Percentiles rank a stretch among this genome's conserved stretches.
Evolutionary conservation across 2,888 invertebrate genomes (phyloP).

Genomic region (Zygogramma bicolorata): DNA sequence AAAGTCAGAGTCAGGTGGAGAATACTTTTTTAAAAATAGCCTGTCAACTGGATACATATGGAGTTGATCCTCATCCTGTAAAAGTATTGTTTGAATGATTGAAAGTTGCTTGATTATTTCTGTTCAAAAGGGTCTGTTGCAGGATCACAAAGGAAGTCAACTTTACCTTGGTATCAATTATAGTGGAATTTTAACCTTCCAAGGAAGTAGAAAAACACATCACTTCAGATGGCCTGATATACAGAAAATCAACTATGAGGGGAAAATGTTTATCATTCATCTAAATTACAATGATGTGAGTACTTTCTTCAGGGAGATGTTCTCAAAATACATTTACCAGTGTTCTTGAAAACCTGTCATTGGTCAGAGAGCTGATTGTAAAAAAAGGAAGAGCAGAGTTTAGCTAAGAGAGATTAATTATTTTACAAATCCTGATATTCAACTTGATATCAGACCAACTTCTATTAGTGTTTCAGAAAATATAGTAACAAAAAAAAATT

Average conservation of each 20-base stretch:
- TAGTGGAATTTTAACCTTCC: conserved; percentile 94
- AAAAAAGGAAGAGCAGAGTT: no score
- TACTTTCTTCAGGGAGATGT: conserved; percentile 25
- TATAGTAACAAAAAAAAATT: no score
- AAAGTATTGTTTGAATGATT: conserved; percentile 73
- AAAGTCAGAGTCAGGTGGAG: conserved; percentile 89
- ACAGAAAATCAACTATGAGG: conserved; percentile 96
- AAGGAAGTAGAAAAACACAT: conserved; percentile 91
- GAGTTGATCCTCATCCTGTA: conserved; percentile 97
- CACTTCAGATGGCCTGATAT: conserved; percentile 97
- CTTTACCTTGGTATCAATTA: conserved; percentile 96
- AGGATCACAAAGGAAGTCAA: conserved; percentile 94
- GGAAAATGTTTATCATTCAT: conserved; percentile 97
- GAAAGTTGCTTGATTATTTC: conserved; percentile 2
- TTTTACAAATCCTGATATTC: no score
- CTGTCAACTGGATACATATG: conserved; percentile 94
- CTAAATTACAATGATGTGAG: conserved; percentile 91
- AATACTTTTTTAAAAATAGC: conserved; percentile 92
- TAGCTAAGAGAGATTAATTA: no score
- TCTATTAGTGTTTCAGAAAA: no score
- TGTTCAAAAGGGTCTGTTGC: conserved; percentile 55
- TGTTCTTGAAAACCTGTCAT: no score
- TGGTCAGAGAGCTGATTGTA: no score
- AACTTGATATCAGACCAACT: no score
- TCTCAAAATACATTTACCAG: no score